These are phyloP conservation scores for Micrastur ruficollis DNA, from an alignment of 2,797 vertebrate species.

Conservation along the genomic window DNA sequence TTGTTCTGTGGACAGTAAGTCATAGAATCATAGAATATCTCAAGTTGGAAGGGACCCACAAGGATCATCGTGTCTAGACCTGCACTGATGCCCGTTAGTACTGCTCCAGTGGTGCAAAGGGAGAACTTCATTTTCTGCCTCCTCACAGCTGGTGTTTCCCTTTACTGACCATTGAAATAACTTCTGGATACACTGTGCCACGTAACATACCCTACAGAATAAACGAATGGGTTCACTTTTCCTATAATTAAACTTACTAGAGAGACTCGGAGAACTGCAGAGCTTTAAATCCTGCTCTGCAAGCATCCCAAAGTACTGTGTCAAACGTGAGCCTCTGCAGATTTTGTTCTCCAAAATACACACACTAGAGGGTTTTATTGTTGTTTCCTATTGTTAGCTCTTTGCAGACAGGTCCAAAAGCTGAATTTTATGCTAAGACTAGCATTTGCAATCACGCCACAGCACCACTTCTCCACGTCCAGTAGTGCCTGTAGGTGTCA, in stretches of 20 bases:
- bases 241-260: constrained; percentile 13
- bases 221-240: neutral
- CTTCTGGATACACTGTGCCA: accelerated
- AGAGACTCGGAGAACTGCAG: neutral
- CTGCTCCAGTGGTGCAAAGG: neutral
- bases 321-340: constrained; percentile 14
- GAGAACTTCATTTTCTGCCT: neutral
- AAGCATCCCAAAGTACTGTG: neutral
- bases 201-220: neutral
- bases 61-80: neutral
- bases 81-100: neutral
- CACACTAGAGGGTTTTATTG: neutral
- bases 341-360: constrained; percentile 22
- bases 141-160: neutral
- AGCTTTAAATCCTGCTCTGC: constrained; percentile 26
- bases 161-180: neutral
- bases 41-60: neutral
- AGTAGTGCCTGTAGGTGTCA: neutral
- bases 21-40: neutral
- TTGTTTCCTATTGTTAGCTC: constrained; percentile 27
- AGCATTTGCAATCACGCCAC: neutral
- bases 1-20: neutral
- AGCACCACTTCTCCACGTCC: neutral
- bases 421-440: constrained; percentile 7
- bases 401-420: constrained; percentile 14